These are phyloP conservation scores for Stenchaetothrips biformis DNA, from an alignment of 2,888 invertebrate species.

Conservation along the genomic window DNA sequence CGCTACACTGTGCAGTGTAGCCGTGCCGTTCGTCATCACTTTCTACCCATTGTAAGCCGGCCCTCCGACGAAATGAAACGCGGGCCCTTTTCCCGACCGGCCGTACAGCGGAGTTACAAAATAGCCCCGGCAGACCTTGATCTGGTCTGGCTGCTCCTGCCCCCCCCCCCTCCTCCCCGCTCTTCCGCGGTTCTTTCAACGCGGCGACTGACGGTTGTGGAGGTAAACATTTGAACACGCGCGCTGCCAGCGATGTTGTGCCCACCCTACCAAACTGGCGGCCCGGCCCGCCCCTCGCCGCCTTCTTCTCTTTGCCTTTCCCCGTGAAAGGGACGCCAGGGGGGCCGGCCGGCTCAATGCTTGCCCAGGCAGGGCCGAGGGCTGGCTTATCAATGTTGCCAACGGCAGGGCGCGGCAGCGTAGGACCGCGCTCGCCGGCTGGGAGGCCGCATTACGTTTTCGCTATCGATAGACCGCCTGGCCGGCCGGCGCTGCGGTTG, in stretches of 20 bases:
- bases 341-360: background rate
- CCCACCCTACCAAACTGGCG: too few species aligned
- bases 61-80: background rate
- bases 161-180: background rate
- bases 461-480: too few species aligned
- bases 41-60: background rate
- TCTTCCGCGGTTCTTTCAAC: background rate
- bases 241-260: background rate
- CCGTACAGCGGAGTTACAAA: slow-evolving; percentile 1
- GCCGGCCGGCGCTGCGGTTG: too few species aligned
- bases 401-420: background rate
- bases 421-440: background rate
- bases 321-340: background rate
- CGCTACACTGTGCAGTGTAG: background rate
- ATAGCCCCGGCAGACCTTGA: slow-evolving; percentile 1
- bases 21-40: background rate
- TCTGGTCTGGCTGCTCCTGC: background rate
- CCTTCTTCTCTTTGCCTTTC: background rate
- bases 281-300: background rate
- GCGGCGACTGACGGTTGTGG: slow-evolving; percentile 1
- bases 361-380: background rate
- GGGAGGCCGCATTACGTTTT: too few species aligned
- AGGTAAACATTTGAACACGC: slow-evolving; percentile 23
- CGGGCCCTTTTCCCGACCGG: background rate
- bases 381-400: background rate